Base-by-base conservation (phyloP, 30 jellyfish, hydroid and myxozoan genomes). In the Hydractinia symbiolongicarpus region DNA sequence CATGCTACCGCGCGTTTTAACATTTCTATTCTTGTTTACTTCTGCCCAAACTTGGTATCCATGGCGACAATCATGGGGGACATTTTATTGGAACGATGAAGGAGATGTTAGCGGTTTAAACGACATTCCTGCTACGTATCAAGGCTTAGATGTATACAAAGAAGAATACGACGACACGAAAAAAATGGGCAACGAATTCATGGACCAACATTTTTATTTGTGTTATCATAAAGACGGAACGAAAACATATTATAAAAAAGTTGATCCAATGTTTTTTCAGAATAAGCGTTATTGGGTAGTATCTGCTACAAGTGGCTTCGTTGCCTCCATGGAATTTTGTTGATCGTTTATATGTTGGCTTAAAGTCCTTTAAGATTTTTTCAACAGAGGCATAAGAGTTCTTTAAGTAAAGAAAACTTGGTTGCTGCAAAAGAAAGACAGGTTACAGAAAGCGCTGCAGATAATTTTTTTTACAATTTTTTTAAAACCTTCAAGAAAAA, bases 141-240 rank as follows among this genome's bases (percentile, higher is more conserved):
- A 83, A 54, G 98, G 98, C 15, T 69, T 91, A 9, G 98, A 91
- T 67, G 70, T 85, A 67, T 86, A 79, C 75, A 68, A 73, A 40
- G 96, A 91, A 66, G 83, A 84, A 10, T 91, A 86, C 82, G 77
- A 83, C 50, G 88, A 82, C 56, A 61, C 89, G 57, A 90, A 90
- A 71, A 88, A 84, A 21, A 90, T 93, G 40, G 81, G 81, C 8
- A 86, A 86, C 55, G 98, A 91, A 55, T 91, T 91, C 77, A 81
- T 91, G 54, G 98, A 91, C 68, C 95, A 86, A 57, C 98, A 91
- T 76, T 91, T 86, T 81, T 87, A 86, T 76, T 76, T 91, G 17
- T 91, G 98, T 52, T 91, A 91, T 79, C 88, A 83, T 76, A 86
- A 86, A 67, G 98, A 91, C 49, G 98, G 96, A 52, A 81, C 90